phyloP scores from a whole-genome alignment of 1,140 invertebrate genomes.

The Magallana angulata region DNA sequence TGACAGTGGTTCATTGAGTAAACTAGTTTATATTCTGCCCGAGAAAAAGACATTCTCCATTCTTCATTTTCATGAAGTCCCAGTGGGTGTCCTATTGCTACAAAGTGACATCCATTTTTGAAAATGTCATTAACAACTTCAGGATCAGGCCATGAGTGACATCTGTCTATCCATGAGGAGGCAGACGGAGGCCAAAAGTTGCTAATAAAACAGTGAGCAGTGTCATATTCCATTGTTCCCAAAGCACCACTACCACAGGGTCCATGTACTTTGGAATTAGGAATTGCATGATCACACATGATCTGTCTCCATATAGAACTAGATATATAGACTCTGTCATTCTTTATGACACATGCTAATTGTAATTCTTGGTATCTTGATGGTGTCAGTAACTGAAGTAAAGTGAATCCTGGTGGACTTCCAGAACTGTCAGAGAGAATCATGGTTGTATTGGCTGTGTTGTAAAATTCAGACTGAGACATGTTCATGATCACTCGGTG shows the following conservation, averaged over 20 bases:
- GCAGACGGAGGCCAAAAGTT: background rate
- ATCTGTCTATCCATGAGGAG: background rate
- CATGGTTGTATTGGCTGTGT: background rate
- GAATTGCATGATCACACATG: background rate
- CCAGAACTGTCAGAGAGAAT: conserved; percentile 4
- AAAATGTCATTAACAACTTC: background rate
- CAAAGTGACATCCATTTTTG: conserved; percentile 2
- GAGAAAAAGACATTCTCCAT: conserved; percentile 6
- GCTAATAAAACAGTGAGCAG: background rate
- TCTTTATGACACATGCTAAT: background rate
- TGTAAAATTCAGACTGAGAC: background rate
- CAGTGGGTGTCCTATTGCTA: background rate
- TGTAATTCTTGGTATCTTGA: background rate
- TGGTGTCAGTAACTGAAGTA: background rate
- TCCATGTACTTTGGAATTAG: background rate
- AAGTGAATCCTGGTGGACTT: conserved; percentile 3
- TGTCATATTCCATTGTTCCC: background rate
- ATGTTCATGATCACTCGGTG: background rate
- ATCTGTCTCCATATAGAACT: background rate
- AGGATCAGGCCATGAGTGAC: background rate
- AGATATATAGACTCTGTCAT: background rate
- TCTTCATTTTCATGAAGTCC: background rate
- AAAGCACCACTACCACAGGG: background rate
- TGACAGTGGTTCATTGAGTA: background rate
- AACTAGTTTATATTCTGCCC: background rate